These are phyloP conservation scores for Gambelia wislizenii DNA, from an alignment of 2,797 vertebrate genomes.

Conservation along the genomic window DNA sequence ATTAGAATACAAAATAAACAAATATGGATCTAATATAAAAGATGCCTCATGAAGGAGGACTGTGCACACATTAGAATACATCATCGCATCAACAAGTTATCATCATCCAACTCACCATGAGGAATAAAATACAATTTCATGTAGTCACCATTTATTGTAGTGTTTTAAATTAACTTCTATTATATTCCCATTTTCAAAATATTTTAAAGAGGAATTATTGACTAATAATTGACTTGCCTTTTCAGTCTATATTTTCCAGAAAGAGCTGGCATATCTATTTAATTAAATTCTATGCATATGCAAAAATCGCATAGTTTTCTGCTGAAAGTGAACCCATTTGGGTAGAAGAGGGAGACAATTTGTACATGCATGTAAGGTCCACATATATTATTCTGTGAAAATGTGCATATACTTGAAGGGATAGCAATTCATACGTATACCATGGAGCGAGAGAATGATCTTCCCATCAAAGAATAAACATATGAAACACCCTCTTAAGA, in stretches of 20 bases:
- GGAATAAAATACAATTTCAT: background rate
- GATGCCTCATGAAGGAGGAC: conserved; percentile 23
- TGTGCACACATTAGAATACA: conserved; percentile 45
- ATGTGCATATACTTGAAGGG: background rate
- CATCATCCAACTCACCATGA: background rate
- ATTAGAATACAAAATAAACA: background rate
- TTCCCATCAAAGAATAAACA: conserved; percentile 28
- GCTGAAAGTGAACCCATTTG: conserved; percentile 47
- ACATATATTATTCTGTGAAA: background rate
- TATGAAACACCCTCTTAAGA: background rate
- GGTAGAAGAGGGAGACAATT: conserved; percentile 47
- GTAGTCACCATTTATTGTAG: background rate
- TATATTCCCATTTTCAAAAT: background rate
- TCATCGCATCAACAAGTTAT: background rate
- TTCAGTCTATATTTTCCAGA: conserved; percentile 11
- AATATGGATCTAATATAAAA: background rate
- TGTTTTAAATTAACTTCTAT: background rate
- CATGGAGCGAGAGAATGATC: background rate
- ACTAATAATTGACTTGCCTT: conserved; percentile 41
- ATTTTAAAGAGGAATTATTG: conserved; percentile 40
- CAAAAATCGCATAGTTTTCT: conserved; percentile 17
- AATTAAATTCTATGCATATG: conserved; percentile 19
- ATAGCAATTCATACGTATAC: background rate
- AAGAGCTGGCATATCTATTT: conserved; percentile 20
- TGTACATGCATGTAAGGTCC: conserved; percentile 47